Base-by-base conservation (phyloP, 2,888 invertebrate species). In the Oligia latruncula region DNA sequence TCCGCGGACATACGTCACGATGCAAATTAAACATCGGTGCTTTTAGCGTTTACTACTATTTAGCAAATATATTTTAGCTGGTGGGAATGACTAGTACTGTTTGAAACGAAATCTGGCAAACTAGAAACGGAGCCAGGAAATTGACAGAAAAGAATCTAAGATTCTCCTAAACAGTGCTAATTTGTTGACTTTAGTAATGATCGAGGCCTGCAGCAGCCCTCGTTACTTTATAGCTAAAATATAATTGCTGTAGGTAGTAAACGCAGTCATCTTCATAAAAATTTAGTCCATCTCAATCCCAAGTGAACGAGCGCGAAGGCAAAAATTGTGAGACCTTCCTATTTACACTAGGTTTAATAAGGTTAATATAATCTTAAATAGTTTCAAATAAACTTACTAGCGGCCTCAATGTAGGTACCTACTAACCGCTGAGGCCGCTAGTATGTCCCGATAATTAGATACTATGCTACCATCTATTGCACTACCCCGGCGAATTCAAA, bases 401-500 rank as follows among this genome's bases (percentile, higher is more conserved):
- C 80, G 76, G 75, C 29, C 81, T 74, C 55, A 78, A 64, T 81
- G 40, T n/a, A n/a, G n/a, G n/a, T 29, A 29, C 29, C 29, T 49
- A 0, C 43, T 70, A 66, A n/a, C n/a, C 46, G 4, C 65, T 84
- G 67, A 78, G 74, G 58, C 80, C 71, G 71, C 79, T 84, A 86
- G 79, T 77, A 80, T 8, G 65, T 71, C 60, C 35, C 70, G 35
- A 73, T 82, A 82, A 74, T 88, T 88, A 90, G 78, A 85, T 81
- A 87, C 95, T 95, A 96, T 91, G 87, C 96, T 96, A 96, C 94
- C 89, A 78, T 92, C 95, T 96, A 96, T 96, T 96, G 96, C 96
- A 96, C 96, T 95, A 95, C 95, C 96, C 96, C 96, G 96, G 96
- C 96, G 93, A 93, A 93, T 95, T 93, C 91, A 92, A 93, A 95